These are phyloP conservation scores for Hemistola chrysoprasaria DNA, from an alignment of 2,888 invertebrate genomes.

Conservation along the genomic window DNA sequence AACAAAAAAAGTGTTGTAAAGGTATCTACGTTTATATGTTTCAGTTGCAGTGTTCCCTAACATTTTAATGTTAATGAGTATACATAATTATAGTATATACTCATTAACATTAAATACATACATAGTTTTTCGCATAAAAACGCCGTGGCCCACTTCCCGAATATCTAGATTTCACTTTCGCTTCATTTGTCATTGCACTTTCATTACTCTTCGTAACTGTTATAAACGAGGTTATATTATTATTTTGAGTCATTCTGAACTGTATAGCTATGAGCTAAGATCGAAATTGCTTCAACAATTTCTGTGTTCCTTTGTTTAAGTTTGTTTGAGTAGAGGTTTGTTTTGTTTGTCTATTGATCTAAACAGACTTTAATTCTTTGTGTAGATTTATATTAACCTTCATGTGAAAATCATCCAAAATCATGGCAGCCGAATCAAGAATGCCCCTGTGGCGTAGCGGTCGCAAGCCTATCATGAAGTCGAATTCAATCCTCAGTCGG, in stretches of 20 bases:
- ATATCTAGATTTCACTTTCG: slow-evolving; percentile 39
- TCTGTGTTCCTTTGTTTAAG: slow-evolving; percentile 9
- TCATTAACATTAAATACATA: slow-evolving; percentile 14
- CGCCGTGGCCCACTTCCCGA: slow-evolving; percentile 35
- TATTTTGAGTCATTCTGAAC: slow-evolving; percentile 7
- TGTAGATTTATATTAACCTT: too few relatives aligned
- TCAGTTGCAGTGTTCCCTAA: too few relatives aligned
- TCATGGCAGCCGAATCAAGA: too few relatives aligned
- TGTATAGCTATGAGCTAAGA: slow-evolving; percentile 2
- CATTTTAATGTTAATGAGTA: too few relatives aligned
- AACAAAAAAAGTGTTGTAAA: too few relatives aligned
- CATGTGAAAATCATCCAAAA: too few relatives aligned
- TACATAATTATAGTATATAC: too few relatives aligned
- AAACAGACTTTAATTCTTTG: slow-evolving; percentile 4
- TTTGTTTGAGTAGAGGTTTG: slow-evolving; percentile 11
- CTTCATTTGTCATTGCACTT: slow-evolving; percentile 47
- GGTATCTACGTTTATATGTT: too few relatives aligned
- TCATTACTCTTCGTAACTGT: slow-evolving; percentile 40
- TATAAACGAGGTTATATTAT: slow-evolving; percentile 18
- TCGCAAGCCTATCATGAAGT: too few relatives aligned
- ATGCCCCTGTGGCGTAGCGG: too few relatives aligned
- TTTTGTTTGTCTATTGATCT: too few relatives aligned
- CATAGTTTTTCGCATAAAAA: slow-evolving; percentile 23
- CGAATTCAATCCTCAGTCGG: background rate
- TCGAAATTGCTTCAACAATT: slow-evolving; percentile 1